phyloP scores from a whole-genome alignment of 2,797 vertebrate species.

The Gymnoscopelus braueri region DNA sequence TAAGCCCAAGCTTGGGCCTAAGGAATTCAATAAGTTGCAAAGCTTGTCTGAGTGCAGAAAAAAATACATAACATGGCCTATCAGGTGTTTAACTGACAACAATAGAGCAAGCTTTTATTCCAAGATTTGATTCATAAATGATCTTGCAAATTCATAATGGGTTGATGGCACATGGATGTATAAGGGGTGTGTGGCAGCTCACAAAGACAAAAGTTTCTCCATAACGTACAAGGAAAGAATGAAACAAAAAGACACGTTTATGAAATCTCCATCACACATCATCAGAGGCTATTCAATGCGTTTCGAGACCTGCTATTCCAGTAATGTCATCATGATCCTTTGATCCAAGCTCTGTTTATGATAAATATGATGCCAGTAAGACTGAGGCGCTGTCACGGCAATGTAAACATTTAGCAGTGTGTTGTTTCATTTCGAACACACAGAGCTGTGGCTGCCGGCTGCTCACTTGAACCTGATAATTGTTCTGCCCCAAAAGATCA shows the following conservation, averaged over 20 bases:
- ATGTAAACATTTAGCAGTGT: slow-evolving; percentile 52
- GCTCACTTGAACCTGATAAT: slow-evolving; percentile 63
- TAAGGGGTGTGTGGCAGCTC: too few species aligned
- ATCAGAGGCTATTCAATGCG: slow-evolving; percentile 14
- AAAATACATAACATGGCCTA: too few species aligned
- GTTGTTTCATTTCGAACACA: slow-evolving; percentile 62
- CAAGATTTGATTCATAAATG: too few species aligned
- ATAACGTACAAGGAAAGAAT: background rate
- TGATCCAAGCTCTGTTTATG: slow-evolving; percentile 53
- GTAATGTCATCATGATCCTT: slow-evolving; percentile 19
- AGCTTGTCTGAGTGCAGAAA: too few species aligned
- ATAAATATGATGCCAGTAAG: slow-evolving; percentile 63
- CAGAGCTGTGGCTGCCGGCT: slow-evolving; percentile 49
- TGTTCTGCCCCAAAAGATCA: slow-evolving; percentile 68
- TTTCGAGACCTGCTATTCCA: slow-evolving; percentile 7
- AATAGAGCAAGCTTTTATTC: too few species aligned
- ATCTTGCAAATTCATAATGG: too few species aligned
- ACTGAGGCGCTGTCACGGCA: slow-evolving; percentile 49
- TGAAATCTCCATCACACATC: slow-evolving; percentile 4
- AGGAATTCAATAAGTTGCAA: too few species aligned
- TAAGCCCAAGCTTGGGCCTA: too few species aligned
- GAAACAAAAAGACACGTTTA: background rate
- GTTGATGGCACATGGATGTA: too few species aligned
- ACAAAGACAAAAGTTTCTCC: too few species aligned
- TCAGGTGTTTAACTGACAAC: too few species aligned